Evolutionary conservation across 2,888 invertebrate genomes (phyloP), one percentile per base, ranked within the genome.

Genomic region (Byasa hedistus): DNA sequence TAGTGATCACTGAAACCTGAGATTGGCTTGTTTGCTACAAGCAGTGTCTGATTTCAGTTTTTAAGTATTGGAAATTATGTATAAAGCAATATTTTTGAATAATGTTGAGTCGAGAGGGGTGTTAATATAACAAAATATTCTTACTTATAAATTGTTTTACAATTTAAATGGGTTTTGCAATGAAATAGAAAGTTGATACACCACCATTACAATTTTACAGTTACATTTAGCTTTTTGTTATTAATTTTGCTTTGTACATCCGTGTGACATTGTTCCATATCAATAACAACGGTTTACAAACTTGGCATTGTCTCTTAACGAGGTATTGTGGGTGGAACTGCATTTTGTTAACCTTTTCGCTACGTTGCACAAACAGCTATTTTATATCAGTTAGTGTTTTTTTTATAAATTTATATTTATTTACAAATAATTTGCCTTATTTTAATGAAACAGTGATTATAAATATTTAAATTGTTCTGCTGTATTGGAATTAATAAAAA

Each of bases 251-350:
- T 17, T 44, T 44, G 44, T 52, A 21, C 22, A 52, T 52, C 52
- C 52, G 22, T 55, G 21, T 55, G 15, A 23, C 21, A 55, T 55
- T 55, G 39, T 58, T 22, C 22, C 12, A 2, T n/a, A 22, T 39
- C 39, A 22, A 39, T 58, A 36, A 10, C 39, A 10, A 22, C 10
- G 15, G 56, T 54, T 57, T 57, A 60, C 51, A 44, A 60, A 60
- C 51, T 51, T 36, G 21, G 22, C 60, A 60, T 60, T 60, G 60
- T 60, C 51, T 51, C 17, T 22, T 15, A 21, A 23, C n/a, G 12
- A 2, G 24, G 17, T 22, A 55, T 55, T 55, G 55, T 17, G 15
- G 44, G 2, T 44, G 19, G 17, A 44, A 44, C 44, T 2, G 15
- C 19, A 17, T 15, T 44, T 44, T 44, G 15, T 17, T 44, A 17